Percentiles rank a stretch among this genome's conserved stretches.
These are phyloP conservation scores for Leptinotarsa defecta DNA, from an alignment of 1,140 invertebrate species.

Conservation along the genomic window DNA sequence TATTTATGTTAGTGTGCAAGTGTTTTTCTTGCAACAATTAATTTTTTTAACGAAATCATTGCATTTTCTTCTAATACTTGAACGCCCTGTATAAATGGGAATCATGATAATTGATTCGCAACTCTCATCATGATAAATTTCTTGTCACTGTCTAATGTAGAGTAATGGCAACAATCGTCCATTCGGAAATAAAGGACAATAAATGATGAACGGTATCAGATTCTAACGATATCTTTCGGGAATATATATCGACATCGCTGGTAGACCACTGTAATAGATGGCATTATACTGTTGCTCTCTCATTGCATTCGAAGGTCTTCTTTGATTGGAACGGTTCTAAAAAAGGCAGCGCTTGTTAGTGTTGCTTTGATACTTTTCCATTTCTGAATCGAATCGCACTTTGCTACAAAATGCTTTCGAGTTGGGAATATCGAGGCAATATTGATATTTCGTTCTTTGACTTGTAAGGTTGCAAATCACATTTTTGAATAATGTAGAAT, in stretches of 20 bases:
- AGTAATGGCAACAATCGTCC: conserved; percentile 30
- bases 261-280: conserved; percentile 46
- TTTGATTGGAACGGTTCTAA: conserved; percentile 21
- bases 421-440: too few relatives aligned
- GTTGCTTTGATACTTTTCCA: conserved; percentile 11
- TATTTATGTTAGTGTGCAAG: too few relatives aligned
- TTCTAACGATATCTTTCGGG: conserved; percentile 50
- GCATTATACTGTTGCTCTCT: conserved; percentile 31
- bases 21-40: too few relatives aligned
- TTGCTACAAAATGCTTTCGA: too few relatives aligned
- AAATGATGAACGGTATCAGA: conserved; percentile 47
- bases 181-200: conserved; percentile 27
- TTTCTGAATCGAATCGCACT: neutral
- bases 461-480: too few relatives aligned
- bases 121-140: neutral
- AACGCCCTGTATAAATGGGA: neutral
- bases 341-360: conserved; percentile 24
- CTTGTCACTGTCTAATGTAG: conserved; percentile 12
- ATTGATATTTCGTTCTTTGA: too few relatives aligned
- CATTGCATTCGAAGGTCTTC: conserved; percentile 22
- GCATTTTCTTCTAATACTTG: too few relatives aligned
- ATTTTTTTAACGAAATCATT: too few relatives aligned
- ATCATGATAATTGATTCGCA: neutral
- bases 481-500: too few relatives aligned
- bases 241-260: conserved; percentile 36